Evolutionary conservation across 2,113 vertebrate species (phyloP).

Genomic region (Vimba vimba): DNA sequence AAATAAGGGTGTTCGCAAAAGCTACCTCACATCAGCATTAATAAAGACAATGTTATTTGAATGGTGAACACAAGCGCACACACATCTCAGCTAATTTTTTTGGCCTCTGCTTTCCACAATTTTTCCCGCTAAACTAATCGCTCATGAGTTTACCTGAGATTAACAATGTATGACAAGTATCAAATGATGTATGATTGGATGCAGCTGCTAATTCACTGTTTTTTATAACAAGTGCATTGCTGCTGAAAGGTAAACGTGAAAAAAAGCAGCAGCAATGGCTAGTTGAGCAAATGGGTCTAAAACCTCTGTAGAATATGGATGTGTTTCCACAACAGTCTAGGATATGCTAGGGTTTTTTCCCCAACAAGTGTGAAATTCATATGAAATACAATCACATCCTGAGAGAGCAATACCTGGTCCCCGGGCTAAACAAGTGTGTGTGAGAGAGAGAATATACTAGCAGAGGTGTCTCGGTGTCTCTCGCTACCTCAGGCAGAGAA

Average conservation of each 20-base stretch:
- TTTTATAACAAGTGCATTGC: not conserved
- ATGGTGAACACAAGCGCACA: not conserved
- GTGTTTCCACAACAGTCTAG: conserved; percentile 28
- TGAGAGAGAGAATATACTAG: not conserved
- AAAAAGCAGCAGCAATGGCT: not conserved
- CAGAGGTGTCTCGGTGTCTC: conserved; percentile 25
- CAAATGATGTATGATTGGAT: not conserved
- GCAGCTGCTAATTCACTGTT: not conserved
- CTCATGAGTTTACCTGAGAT: not conserved
- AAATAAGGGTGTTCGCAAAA: not conserved
- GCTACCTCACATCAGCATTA: conserved; percentile 3
- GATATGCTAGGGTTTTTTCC: conserved; percentile 4
- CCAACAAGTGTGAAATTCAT: conserved; percentile 53
- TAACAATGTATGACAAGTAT: not conserved
- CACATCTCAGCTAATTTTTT: not conserved
- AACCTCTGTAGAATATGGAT: not conserved
- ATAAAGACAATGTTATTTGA: conserved; percentile 19
- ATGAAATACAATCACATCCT: conserved; percentile 43
- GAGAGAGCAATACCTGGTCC: conserved; percentile 41
- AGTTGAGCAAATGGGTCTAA: not conserved
- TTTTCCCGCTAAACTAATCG: not conserved
- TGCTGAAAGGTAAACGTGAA: not conserved
- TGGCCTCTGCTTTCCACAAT: not conserved
- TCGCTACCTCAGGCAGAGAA: conserved; percentile 32
- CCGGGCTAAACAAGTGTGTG: conserved; percentile 30